Evolutionary conservation across 2,797 vertebrate species (phyloP).

Genomic region (Eupleurogrammus muticus): DNA sequence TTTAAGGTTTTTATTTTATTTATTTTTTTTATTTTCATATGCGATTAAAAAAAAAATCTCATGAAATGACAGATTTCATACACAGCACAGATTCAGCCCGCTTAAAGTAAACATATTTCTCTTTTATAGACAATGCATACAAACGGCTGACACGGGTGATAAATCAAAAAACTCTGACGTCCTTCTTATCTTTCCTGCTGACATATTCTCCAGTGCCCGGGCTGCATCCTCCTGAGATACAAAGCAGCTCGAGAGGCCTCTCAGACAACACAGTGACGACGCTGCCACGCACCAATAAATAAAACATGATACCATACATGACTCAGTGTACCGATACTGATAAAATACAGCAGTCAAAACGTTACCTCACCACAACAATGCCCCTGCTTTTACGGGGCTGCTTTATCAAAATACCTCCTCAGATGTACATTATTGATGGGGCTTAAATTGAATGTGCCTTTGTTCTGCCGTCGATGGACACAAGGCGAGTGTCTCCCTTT

Average conservation of each 20-base stretch:
- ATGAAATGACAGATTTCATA: conserved; percentile 41
- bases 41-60: conserved; percentile 7
- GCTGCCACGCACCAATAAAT: conserved; percentile 49
- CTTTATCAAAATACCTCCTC: conserved; percentile 57
- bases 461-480: conserved; percentile 76
- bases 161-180: conserved; percentile 56
- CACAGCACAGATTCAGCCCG: conserved; percentile 11
- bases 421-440: conserved; percentile 84
- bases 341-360: conserved; percentile 60
- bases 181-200: conserved; percentile 60
- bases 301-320: conserved; percentile 43
- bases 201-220: conserved; percentile 44
- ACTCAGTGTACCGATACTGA: conserved; percentile 51
- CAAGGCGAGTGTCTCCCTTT: conserved; percentile 62
- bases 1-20: too few relatives aligned
- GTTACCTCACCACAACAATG: conserved; percentile 44
- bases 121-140: conserved; percentile 33
- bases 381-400: conserved; percentile 34
- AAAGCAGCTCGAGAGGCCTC: conserved; percentile 52
- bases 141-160: conserved; percentile 56
- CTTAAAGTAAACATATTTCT: conserved; percentile 33
- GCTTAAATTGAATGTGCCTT: conserved; percentile 78
- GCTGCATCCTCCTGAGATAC: conserved; percentile 56
- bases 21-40: conserved; percentile 12
- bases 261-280: conserved; percentile 43